Evolutionary conservation across 2,888 invertebrate species (phyloP), one percentile per base, ranked within the genome.

Genomic region (Drosophila lutescens): DNA sequence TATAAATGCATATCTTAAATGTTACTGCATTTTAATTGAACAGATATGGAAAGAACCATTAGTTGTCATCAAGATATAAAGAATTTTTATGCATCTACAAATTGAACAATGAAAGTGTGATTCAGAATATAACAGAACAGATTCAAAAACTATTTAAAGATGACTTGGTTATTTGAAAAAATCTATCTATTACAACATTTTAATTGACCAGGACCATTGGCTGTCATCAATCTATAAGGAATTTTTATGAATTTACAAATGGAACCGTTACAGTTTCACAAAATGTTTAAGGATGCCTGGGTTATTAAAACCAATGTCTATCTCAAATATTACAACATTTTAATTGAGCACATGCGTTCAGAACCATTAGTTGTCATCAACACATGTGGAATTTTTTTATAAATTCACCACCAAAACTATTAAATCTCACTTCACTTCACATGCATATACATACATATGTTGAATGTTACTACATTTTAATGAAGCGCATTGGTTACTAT

Each of bases 401-500:
- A 5, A 43, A 51, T 59, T 41, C n/a, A 2, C 40, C 15, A 41
- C 5, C 12, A 17, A 17, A 30, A 34, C 23, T 15, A 34, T 36
- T 23, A 55, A 34, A 30, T 43, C 20, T 32, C 43, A 43, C 7
- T 43, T 32, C 20, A 13, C 26, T 26, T 26, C 10, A 47, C 1
- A 34, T 17, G 62, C 32, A 60, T 34, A 62, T 34, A n/a, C n/a
- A n/a, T n/a, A n/a, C n/a, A n/a, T n/a, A 47, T 41, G 32, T 34
- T 32, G n/a, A 32, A 26, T 38, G 53, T 51, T 51, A 55, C 66
- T 46, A 40, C 53, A 66, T 54, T 53, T 53, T 66, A 53, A 63
- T 63, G 51, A 43, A 13, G 36, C 44, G 32, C 44, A 65, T 36
- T 63, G 20, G 23, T 13, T 36, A 34, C 15, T 46, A 9, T 44